A percentile compares a stretch with the other conserved stretches of the same genome.
Evolutionary conservation across 2,888 invertebrate species (phyloP).

Genomic region (Tetragnatha montana): DNA sequence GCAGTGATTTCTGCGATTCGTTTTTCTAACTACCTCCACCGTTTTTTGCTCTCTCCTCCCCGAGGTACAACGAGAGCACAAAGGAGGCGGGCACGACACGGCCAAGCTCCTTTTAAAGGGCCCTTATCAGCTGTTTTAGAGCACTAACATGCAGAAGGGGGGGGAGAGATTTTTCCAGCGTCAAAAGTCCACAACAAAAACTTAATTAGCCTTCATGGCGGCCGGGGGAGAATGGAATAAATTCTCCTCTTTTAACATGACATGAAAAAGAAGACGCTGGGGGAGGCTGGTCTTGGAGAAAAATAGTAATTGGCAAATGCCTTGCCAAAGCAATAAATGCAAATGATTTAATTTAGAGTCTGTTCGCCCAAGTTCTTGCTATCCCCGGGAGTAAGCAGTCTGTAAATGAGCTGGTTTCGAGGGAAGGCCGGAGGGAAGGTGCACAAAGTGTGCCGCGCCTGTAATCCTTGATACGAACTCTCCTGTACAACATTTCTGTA

Average conservation of each 20-base stretch:
- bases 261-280: constrained; percentile 47
- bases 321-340: constrained; percentile 70
- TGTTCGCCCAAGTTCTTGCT: constrained; percentile 52
- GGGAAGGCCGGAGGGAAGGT: background rate
- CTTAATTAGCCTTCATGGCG: constrained; percentile 68
- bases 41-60: constrained; percentile 4
- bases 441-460: background rate
- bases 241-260: constrained; percentile 62
- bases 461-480: background rate
- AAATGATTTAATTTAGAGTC: constrained; percentile 71
- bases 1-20: background rate
- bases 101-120: constrained; percentile 65
- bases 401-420: constrained; percentile 64
- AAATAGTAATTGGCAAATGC: constrained; percentile 71
- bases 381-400: constrained; percentile 58
- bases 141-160: constrained; percentile 47
- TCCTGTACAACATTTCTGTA: too few relatives aligned
- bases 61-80: constrained; percentile 31
- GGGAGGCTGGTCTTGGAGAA: constrained; percentile 12
- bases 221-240: constrained; percentile 36
- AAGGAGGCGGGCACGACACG: constrained; percentile 20
- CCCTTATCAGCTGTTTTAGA: constrained; percentile 71
- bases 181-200: constrained; percentile 63
- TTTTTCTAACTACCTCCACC: constrained; percentile 17
- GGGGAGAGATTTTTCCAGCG: constrained; percentile 38